phyloP scores from a whole-genome alignment of 2,888 invertebrate species.

The Corythucha ciliata region DNA sequence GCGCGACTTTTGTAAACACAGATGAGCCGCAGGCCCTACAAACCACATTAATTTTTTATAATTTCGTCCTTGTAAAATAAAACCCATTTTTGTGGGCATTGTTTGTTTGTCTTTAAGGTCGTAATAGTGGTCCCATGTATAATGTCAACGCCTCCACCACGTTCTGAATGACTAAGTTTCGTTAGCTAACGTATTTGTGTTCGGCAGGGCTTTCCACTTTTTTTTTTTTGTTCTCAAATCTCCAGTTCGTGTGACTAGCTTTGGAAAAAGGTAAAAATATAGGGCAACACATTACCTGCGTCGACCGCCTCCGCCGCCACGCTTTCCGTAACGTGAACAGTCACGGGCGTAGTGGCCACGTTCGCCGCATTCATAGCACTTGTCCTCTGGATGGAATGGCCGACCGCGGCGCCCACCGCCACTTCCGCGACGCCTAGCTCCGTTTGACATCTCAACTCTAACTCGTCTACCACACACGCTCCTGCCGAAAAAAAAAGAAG shows the following conservation, averaged over 20 bases:
- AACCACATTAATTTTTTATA: slow-evolving; percentile 27
- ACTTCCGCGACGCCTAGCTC: slow-evolving; percentile 40
- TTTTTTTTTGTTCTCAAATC: not conserved
- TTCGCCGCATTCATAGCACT: slow-evolving; percentile 90
- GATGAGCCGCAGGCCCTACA: slow-evolving; percentile 36
- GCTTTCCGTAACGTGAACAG: slow-evolving; percentile 58
- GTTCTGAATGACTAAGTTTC: too few species aligned
- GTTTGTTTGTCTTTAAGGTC: too few species aligned
- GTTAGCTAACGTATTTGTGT: too few species aligned
- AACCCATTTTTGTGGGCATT: too few species aligned
- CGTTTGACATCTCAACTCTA: slow-evolving; percentile 85
- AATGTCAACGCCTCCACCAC: too few species aligned
- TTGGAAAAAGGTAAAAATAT: not conserved
- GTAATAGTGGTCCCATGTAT: too few species aligned
- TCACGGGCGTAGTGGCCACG: slow-evolving; percentile 89
- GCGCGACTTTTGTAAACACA: slow-evolving; percentile 26
- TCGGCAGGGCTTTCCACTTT: not conserved
- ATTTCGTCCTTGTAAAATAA: slow-evolving; percentile 18
- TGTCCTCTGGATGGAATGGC: slow-evolving; percentile 80
- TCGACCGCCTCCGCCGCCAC: slow-evolving; percentile 38
- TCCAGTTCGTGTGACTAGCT: not conserved
- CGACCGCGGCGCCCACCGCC: slow-evolving; percentile 46
- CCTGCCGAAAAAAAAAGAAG: slow-evolving; percentile 39
- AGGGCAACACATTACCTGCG: slow-evolving; percentile 40
- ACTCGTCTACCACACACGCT: slow-evolving; percentile 83